These are phyloP conservation scores for Aegotheles bennettii DNA, from an alignment of 2,113 vertebrate species.

Conservation along the genomic window DNA sequence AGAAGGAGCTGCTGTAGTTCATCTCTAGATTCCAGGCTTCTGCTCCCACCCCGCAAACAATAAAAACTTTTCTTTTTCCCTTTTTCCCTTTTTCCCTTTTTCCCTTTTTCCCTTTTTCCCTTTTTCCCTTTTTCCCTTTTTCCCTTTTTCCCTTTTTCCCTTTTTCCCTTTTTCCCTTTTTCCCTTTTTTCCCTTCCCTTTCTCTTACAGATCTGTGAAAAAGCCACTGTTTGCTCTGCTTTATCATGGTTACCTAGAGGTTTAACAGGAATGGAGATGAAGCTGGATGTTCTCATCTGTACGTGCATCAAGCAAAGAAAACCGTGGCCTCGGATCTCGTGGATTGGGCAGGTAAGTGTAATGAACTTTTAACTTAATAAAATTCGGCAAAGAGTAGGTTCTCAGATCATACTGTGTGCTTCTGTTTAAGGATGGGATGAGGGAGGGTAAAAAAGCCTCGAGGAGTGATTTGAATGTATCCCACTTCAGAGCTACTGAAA, in stretches of 20 bases:
- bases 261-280: conserved; percentile 68
- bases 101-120: too few relatives aligned
- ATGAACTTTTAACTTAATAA: not conserved
- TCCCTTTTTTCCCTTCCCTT: not conserved
- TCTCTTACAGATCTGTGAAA: not conserved
- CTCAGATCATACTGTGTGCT: not conserved
- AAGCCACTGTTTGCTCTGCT: not conserved
- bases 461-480: not conserved
- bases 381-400: not conserved
- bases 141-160: too few relatives aligned
- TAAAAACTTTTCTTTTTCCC: not conserved
- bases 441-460: not conserved
- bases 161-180: too few relatives aligned
- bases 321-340: conserved; percentile 74
- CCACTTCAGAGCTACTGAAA: not conserved
- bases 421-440: not conserved
- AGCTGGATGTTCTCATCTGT: conserved; percentile 74
- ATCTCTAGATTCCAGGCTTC: not conserved
- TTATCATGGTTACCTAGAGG: not conserved
- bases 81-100: too few relatives aligned
- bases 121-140: not conserved
- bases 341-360: conserved; percentile 75
- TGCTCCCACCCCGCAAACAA: accelerated
- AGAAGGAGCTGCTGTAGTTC: not conserved
- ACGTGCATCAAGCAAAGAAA: conserved; percentile 73